Evolutionary conservation across 2,888 invertebrate genomes (phyloP).

Genomic region (Micoletzkya japonica): DNA sequence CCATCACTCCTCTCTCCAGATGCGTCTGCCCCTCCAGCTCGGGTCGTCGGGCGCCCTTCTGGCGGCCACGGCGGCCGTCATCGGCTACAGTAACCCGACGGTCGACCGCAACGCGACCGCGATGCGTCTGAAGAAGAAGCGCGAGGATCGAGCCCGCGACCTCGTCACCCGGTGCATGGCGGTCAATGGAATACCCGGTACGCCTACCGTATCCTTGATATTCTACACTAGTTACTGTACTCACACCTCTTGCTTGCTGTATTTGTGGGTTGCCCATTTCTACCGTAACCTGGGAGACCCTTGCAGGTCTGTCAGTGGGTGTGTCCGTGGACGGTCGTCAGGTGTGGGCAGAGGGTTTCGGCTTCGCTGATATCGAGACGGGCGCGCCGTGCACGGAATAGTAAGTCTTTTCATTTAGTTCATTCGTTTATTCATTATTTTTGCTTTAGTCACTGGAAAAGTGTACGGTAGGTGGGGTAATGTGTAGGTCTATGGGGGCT

Average conservation of each 20-base stretch:
- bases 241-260: too few species aligned
- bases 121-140: conserved; percentile 5
- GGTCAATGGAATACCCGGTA: conserved; percentile 15
- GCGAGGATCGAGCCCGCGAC: neutral
- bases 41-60: conserved; percentile 3
- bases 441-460: too few species aligned
- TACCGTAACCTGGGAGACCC: conserved; percentile 65
- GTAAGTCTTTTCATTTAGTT: too few species aligned
- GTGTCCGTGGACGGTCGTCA: conserved; percentile 65
- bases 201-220: too few species aligned
- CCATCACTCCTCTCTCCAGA: neutral
- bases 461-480: too few species aligned
- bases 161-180: conserved; percentile 4
- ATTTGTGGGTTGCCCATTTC: conserved; percentile 19
- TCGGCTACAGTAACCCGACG: conserved; percentile 6
- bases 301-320: conserved; percentile 65
- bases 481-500: too few species aligned
- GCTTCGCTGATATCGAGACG: conserved; percentile 71
- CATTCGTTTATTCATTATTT: neutral
- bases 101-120: neutral
- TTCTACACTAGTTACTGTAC: too few species aligned
- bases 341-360: conserved; percentile 66
- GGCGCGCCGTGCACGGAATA: conserved; percentile 63
- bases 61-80: conserved; percentile 15
- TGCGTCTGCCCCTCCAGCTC: conserved; percentile 13